Evolutionary conservation across 2,797 vertebrate genomes (phyloP), one percentile per base, ranked within the genome.

Genomic region (Harpagifer antarcticus): DNA sequence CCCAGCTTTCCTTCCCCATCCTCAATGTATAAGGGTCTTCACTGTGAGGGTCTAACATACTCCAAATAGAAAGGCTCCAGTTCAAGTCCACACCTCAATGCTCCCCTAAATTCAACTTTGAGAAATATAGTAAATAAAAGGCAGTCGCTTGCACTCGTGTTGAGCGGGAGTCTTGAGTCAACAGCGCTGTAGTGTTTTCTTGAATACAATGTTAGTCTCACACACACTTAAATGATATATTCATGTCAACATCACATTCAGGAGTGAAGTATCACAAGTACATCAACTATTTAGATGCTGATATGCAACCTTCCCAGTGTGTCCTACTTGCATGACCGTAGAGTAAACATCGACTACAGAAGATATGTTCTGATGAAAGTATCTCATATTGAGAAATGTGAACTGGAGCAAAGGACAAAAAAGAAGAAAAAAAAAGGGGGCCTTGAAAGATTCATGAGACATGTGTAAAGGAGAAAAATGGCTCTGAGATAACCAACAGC

Each of bases 401-500:
- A 67, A 63, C 70, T 85, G 75, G 77, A 80, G 81, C 75, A 88
- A 76, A 86, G 72, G 68, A 89, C 58, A 76, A 77, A 79, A 85
- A 88, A 84, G 45, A 77, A 45, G 5, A 2, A 75, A 31, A 23
- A 23, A 15, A 75, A 42, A 52, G 63, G 55, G 15, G 15, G 23
- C 31, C 19, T 62, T 93, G 61, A 94, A 94, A 93, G 82, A 93
- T 94, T 87, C 73, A 94, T 89, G 82, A 92, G 84, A 89, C 81
- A 67, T 67, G 67, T 89, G 88, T 86, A 74, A 78, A 53, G 70
- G 81, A 81, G 33, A 37, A 37, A 91, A 87, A 73, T 62, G 81
- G 73, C 83, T 85, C 57, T 19, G 71, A 71, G 76, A 90, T 81
- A 86, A 93, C 90, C 91, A 90, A 83, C 82, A 88, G 87, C 76